Percentiles rank a stretch among this genome's conserved stretches.
phyloP scores from a whole-genome alignment of 2,888 invertebrate genomes.

The Eledona agricola region DNA sequence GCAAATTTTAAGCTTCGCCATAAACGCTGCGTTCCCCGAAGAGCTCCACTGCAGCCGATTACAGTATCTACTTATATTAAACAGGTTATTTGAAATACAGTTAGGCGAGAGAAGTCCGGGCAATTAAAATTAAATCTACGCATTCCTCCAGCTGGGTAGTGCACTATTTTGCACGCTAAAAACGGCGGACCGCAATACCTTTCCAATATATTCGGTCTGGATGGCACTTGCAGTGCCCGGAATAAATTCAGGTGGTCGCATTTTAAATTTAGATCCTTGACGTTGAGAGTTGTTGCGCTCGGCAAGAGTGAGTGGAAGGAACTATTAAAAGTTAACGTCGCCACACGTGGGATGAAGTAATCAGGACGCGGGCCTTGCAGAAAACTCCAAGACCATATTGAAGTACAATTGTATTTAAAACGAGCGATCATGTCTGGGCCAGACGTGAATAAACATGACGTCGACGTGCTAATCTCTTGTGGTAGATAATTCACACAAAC shows the following conservation, averaged over 20 bases:
- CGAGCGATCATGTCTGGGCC: too few relatives aligned
- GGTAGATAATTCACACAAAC: too few relatives aligned
- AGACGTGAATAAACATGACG: too few relatives aligned
- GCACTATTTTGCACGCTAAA: slow-evolving; percentile 11
- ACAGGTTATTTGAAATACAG: slow-evolving; percentile 47
- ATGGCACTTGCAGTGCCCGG: slow-evolving; percentile 14
- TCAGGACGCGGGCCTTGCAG: too few relatives aligned
- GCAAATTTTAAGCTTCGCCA: too few relatives aligned
- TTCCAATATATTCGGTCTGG: slow-evolving; percentile 13
- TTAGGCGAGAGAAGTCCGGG: slow-evolving; percentile 41
- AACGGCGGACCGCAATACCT: slow-evolving; percentile 4
- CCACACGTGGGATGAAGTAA: too few relatives aligned
- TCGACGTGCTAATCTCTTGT: too few relatives aligned
- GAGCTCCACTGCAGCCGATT: slow-evolving; percentile 17
- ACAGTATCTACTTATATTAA: slow-evolving; percentile 31
- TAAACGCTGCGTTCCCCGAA: too few relatives aligned
- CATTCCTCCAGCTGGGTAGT: slow-evolving; percentile 29
- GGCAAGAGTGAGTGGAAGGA: slow-evolving; percentile 8
- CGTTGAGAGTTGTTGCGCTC: too few relatives aligned
- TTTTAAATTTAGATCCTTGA: slow-evolving; percentile 25
- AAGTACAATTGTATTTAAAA: too few relatives aligned
- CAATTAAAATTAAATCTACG: slow-evolving; percentile 46
- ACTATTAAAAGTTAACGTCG: too few relatives aligned
- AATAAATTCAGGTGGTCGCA: slow-evolving; percentile 23
- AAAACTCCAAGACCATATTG: too few relatives aligned